These are phyloP conservation scores for Cryptops parisi DNA, from an alignment of 2,888 invertebrate genomes.

Conservation along the genomic window DNA sequence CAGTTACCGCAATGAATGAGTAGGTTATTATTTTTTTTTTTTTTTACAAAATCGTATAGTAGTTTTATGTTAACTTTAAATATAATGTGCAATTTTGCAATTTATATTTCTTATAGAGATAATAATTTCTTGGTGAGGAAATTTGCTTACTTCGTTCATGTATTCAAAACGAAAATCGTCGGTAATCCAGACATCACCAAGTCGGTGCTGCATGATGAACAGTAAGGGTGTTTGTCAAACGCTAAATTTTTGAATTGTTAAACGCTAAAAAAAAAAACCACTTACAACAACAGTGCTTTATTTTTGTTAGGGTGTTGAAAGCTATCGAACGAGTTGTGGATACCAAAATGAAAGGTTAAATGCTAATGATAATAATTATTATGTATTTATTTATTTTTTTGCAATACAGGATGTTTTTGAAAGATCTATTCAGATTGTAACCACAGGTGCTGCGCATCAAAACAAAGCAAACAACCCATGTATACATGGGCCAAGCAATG, in stretches of 20 bases:
- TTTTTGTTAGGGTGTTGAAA: constrained; percentile 37
- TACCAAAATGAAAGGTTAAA: too few species aligned
- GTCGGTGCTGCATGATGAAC: constrained; percentile 52
- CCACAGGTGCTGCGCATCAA: too few species aligned
- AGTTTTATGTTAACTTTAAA: too few species aligned
- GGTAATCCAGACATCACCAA: constrained; percentile 26
- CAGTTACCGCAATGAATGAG: constrained; percentile 20
- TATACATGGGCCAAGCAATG: too few species aligned
- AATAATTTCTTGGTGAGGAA: constrained; percentile 9
- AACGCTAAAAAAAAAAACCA: too few species aligned
- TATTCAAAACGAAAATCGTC: constrained; percentile 17
- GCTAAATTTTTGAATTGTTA: not conserved
- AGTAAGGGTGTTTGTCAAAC: constrained; percentile 22
- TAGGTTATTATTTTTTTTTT: constrained; percentile 1
- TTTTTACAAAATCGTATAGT: not conserved
- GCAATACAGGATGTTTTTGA: too few species aligned
- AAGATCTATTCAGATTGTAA: too few species aligned
- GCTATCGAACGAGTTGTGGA: constrained; percentile 58
- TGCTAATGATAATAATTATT: too few species aligned
- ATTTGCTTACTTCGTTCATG: constrained; percentile 12
- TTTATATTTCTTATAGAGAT: not conserved
- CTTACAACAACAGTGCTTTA: too few species aligned
- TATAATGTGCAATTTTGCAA: not conserved
- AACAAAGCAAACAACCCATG: too few species aligned
- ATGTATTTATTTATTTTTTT: too few species aligned